Evolutionary conservation across 2,797 vertebrate species (phyloP), one percentile per base, ranked within the genome.

Genomic region (Austrolebias charrua): DNA sequence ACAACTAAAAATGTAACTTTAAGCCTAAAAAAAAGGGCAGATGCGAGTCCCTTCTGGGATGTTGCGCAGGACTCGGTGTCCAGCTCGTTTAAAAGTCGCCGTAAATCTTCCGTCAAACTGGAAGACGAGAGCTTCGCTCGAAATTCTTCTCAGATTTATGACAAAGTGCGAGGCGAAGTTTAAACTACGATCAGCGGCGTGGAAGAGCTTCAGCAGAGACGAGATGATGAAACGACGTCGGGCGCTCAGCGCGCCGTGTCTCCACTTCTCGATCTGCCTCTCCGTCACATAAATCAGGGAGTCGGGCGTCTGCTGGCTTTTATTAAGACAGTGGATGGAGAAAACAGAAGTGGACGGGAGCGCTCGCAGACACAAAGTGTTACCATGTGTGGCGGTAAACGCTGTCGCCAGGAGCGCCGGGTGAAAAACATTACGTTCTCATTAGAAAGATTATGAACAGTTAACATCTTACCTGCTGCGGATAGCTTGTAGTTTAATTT

Each of bases 241-340:
- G 70, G 47, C 8, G 55, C 75, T 69, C 66, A 18, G 53, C 44
- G 33, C 57, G 54, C 62, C 4, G 31, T 47, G 55, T 71, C 69
- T 73, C 60, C 58, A 14, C 56, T 73, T 63, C 56, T 69, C 55
- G 60, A 44, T 56, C 71, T 24, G 1, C 15, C 48, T 58, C 54
- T 66, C 64, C 58, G 51, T 73, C 75, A 58, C 78, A 90, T 88
- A 88, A 88, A 89, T 90, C 89, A 71, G 66, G 24, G 31, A 70
- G 63, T 67, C 78, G 69, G 72, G 66, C 78, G 81, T 86, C 76
- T 81, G 46, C 72, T 80, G 80, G 72, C 64, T 87, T 90, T 90
- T 88, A 90, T 87, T 82, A 84, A 80, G 81, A 87, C 80, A 79
- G 79, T 74, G 67, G 81, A 90, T 86, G 86, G 80, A 67, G 83